Percentiles rank a stretch among this genome's conserved stretches.
phyloP scores from a whole-genome alignment of 2,888 invertebrate genomes.

The Iselma pallidipennis region DNA sequence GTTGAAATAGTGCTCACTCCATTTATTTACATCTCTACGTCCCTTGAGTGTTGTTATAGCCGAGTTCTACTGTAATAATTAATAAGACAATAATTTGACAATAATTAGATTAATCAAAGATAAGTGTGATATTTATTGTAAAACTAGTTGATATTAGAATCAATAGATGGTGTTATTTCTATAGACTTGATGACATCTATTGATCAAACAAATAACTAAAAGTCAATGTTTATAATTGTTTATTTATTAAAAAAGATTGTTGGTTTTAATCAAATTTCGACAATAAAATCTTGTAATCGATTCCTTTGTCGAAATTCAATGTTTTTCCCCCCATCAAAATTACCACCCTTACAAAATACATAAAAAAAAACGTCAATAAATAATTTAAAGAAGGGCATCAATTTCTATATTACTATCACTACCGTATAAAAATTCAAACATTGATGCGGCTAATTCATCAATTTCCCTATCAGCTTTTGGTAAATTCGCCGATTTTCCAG shows the following conservation, averaged over 20 bases:
- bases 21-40: too few species aligned
- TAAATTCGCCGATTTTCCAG: conserved; percentile 59
- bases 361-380: conserved; percentile 18
- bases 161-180: background rate
- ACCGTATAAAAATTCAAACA: conserved; percentile 68
- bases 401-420: conserved; percentile 61
- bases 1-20: too few species aligned
- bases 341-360: conserved; percentile 2
- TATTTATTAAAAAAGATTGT: background rate
- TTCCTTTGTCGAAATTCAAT: conserved; percentile 52
- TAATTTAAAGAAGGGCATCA: conserved; percentile 53
- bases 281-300: conserved; percentile 41
- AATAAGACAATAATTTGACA: conserved; percentile 24
- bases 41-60: too few species aligned
- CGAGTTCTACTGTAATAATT: too few species aligned
- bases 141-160: too few species aligned
- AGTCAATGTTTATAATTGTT: background rate
- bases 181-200: background rate
- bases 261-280: conserved; percentile 48
- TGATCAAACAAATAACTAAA: background rate
- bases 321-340: background rate
- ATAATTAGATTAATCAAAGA: conserved; percentile 24
- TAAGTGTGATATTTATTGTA: conserved; percentile 22
- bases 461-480: conserved; percentile 49
- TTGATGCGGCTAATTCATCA: conserved; percentile 63